Evolutionary conservation across 2,113 vertebrate species (phyloP), one percentile per base, ranked within the genome.

Genomic region (Phyllostomus discolor): DNA sequence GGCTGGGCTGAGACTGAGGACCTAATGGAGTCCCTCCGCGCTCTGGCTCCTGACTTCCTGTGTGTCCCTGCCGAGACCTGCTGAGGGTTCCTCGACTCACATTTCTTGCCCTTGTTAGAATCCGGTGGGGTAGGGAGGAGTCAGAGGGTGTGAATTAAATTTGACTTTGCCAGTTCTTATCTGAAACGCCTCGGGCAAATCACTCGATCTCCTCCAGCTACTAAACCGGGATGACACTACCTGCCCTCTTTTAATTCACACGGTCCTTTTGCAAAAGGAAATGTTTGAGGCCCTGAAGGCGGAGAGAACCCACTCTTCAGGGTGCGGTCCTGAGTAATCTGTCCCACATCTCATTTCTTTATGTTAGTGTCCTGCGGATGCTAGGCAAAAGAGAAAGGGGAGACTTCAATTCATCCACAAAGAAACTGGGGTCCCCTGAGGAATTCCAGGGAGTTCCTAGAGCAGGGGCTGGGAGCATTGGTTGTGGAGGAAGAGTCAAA

Each of bases 21-120:
- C 7, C 52, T 26, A 7, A n/a, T 0, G 9, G 8, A 52, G 28
- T 35, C 7, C 7, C 26, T 8, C 0, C 4, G 22, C 48, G 14
- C 11, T 41, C 5, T 24, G 33, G 28, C 20, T 69, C 14, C 62
- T 31, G 33, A 43, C 17, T 64, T 57, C 66, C 35, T 73, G 33
- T 41, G 62, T 16, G 16, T 76, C 26, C 35, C 41, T 14, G 11
- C 52, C 14, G 41, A 19, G 38, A 75, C 11, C 10, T n/a, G n/a
- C 50, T 46, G 11, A 70, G 5, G 3, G n/a, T 9, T 19, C 22
- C 22, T 15, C 14, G 54, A 10, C 52, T 79, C 78, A 7, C 14
- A 1, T 33, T 59, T 80, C 62, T 66, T 57, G 24, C 62, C 22
- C 67, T 10, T 8, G 0, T 31, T 12, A 24, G 67, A 41, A 16